These are phyloP conservation scores for Papilio protenor DNA, from an alignment of 2,888 invertebrate genomes.

Conservation along the genomic window DNA sequence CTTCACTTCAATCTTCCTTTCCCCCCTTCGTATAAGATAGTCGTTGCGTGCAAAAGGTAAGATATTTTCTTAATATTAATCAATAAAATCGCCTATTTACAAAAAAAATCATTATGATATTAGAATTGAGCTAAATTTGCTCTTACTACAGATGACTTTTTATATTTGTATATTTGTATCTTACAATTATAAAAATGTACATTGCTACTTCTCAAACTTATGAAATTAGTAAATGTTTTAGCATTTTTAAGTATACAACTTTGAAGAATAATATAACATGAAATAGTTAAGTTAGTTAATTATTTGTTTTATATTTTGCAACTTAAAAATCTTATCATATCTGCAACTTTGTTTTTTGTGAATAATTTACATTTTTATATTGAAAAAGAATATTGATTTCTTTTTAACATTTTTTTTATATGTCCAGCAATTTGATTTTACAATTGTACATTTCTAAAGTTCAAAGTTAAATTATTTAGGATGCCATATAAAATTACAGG, in stretches of 20 bases:
- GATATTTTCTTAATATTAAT: constrained; percentile 22
- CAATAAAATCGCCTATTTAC: constrained; percentile 11
- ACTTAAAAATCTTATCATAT: not conserved
- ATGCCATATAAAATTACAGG: not conserved
- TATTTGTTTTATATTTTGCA: not conserved
- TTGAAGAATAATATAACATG: not conserved
- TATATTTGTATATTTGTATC: too few species aligned
- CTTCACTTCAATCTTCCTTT: constrained; percentile 34
- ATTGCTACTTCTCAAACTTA: constrained; percentile 32
- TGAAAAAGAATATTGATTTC: not conserved
- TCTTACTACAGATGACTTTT: too few species aligned
- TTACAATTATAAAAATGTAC: constrained; percentile 17
- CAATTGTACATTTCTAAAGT: not conserved
- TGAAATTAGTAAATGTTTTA: constrained; percentile 13
- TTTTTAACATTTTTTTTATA: not conserved
- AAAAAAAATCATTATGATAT: not conserved
- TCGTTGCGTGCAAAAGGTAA: constrained; percentile 41
- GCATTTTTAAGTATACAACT: not conserved
- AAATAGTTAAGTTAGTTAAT: not conserved
- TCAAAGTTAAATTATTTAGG: not conserved
- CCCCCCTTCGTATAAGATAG: constrained; percentile 30
- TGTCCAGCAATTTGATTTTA: not conserved
- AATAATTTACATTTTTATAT: not conserved
- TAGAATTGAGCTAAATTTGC: not conserved
- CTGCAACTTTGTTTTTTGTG: not conserved